These are phyloP conservation scores for Cartodere bifasciata DNA, from an alignment of 2,888 invertebrate genomes.

Conservation along the genomic window DNA sequence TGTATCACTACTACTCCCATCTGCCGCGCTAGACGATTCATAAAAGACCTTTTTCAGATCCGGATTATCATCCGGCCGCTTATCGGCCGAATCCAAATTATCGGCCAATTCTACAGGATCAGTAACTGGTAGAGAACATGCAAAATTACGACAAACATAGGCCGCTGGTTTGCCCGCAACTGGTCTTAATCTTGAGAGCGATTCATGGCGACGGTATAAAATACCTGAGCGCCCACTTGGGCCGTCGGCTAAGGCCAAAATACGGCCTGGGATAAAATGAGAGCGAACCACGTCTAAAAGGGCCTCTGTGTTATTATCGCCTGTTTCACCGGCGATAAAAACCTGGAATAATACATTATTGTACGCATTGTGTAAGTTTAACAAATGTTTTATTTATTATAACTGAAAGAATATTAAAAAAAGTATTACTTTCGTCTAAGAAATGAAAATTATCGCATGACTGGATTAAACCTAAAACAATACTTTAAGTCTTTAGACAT, in stretches of 20 bases:
- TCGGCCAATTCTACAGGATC: conserved; percentile 48
- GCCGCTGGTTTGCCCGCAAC: conserved; percentile 53
- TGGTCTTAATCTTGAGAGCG: conserved; percentile 37
- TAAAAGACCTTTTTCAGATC: too few species aligned
- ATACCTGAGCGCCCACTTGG: conserved; percentile 32
- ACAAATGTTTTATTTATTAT: too few species aligned
- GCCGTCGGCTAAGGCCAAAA: conserved; percentile 53
- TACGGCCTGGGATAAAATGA: conserved; percentile 53
- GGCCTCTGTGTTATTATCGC: conserved; percentile 51
- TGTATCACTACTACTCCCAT: too few species aligned
- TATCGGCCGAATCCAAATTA: conserved; percentile 34
- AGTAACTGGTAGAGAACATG: conserved; percentile 64
- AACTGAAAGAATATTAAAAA: too few species aligned
- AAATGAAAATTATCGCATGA: too few species aligned
- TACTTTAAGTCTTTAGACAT: too few species aligned
- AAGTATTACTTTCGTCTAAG: too few species aligned
- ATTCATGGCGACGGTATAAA: conserved; percentile 29
- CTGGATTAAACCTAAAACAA: too few species aligned
- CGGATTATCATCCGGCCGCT: too few species aligned
- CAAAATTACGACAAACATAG: conserved; percentile 65
- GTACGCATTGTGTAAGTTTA: too few species aligned
- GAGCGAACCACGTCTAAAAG: conserved; percentile 52
- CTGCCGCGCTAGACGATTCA: too few species aligned
- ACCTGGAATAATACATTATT: conserved; percentile 38
- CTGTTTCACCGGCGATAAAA: conserved; percentile 50